Percentiles rank a stretch among this genome's conserved stretches.
Evolutionary conservation across 2,797 vertebrate species (phyloP).

Genomic region (Epinephelus awoara): DNA sequence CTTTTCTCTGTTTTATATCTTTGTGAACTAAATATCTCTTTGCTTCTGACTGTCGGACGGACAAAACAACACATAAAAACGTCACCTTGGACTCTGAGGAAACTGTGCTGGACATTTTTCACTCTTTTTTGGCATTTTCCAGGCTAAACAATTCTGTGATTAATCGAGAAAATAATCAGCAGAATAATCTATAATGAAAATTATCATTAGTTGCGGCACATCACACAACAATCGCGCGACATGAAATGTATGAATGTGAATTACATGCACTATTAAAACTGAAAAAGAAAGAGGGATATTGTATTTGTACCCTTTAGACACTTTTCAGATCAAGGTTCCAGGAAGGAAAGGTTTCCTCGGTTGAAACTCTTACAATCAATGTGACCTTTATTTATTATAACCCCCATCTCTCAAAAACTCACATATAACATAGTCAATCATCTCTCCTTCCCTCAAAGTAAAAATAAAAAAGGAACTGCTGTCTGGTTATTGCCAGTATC

Average conservation of each 20-base stretch:
- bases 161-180: conserved; percentile 11
- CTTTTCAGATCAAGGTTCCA: conserved; percentile 76
- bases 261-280: conserved; percentile 28
- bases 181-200: conserved; percentile 15
- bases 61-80: conserved; percentile 7
- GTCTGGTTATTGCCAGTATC: conserved; percentile 89
- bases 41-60: background rate
- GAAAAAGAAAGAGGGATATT: conserved; percentile 42
- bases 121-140: background rate
- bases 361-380: conserved; percentile 84
- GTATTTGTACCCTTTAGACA: conserved; percentile 65
- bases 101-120: background rate
- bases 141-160: background rate
- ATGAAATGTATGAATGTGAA: conserved; percentile 29
- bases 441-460: conserved; percentile 86
- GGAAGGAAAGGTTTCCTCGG: conserved; percentile 77
- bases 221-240: background rate
- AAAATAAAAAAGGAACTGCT: conserved; percentile 87
- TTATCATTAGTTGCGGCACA: background rate
- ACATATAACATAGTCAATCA: conserved; percentile 88
- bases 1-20: background rate
- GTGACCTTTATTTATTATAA: conserved; percentile 88
- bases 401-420: conserved; percentile 86
- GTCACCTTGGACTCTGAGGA: background rate
- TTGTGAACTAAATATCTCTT: background rate